A percentile compares a stretch with the other conserved stretches of the same genome.
These are phyloP conservation scores for Aspidapion aeneum DNA, from an alignment of 2,888 invertebrate genomes.

Conservation along the genomic window DNA sequence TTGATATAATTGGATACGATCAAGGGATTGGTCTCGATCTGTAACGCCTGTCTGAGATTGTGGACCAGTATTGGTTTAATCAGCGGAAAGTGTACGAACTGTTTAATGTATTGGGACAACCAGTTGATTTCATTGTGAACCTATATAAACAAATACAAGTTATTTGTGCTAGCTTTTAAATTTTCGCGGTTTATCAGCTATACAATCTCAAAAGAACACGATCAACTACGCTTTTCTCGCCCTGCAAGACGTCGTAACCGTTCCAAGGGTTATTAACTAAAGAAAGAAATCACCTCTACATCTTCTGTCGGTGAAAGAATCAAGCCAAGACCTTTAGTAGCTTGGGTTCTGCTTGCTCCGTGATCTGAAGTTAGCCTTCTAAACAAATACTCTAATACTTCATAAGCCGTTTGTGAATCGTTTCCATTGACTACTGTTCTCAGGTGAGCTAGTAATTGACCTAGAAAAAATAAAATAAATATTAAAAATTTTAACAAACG, in stretches of 20 bases:
- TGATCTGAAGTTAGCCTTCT: conserved; percentile 80
- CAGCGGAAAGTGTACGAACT: conserved; percentile 73
- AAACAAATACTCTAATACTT: conserved; percentile 87
- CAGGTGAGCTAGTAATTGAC: conserved; percentile 59
- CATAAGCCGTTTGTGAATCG: conserved; percentile 60
- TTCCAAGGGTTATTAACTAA: no score
- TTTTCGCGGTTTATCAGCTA: no score
- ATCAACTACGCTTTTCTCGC: no score
- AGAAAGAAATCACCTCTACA: no score
- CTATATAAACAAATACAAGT: conserved; percentile 4
- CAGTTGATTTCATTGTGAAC: conserved; percentile 47
- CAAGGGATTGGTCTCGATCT: conserved; percentile 84
- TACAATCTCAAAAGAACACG: no score
- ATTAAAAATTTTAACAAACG: no score
- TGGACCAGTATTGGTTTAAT: conserved; percentile 66
- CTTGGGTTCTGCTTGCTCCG: conserved; percentile 71
- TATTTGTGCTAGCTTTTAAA: no score
- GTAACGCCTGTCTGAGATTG: conserved; percentile 81
- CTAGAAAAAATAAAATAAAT: no score
- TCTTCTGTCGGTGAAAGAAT: conserved; percentile 46
- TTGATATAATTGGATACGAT: conserved; percentile 80
- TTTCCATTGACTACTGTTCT: conserved; percentile 54
- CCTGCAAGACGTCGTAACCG: no score
- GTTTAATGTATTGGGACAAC: conserved; percentile 63
- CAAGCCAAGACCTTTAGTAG: conserved; percentile 55